Evolutionary conservation across 2,113 vertebrate genomes (phyloP).

Genomic region (Cardinalis cardinalis): DNA sequence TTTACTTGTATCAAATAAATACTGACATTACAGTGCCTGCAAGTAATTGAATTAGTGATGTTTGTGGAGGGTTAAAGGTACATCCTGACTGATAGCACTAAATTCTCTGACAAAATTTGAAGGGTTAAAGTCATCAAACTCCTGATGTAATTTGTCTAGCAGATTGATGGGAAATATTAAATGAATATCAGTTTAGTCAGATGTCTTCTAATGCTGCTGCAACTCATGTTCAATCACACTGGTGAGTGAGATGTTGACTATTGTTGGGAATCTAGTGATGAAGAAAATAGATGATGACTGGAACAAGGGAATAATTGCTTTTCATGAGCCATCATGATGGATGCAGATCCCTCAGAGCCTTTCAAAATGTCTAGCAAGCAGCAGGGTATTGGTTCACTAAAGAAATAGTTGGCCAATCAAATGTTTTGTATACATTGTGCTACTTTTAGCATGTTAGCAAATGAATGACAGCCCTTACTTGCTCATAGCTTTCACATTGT

Average conservation of each 20-base stretch:
- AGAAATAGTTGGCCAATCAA: background rate
- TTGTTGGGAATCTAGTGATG: background rate
- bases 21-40: background rate
- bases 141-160: background rate
- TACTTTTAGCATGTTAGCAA: background rate
- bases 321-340: background rate
- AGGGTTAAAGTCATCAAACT: background rate
- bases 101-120: background rate
- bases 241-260: background rate
- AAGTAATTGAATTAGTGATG: background rate
- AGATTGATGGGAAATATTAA: background rate
- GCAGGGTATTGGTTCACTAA: background rate
- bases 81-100: background rate
- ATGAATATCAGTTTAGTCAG: background rate
- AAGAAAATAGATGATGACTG: background rate
- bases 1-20: background rate
- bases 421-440: background rate
- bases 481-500: background rate
- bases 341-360: background rate
- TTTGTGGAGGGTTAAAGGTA: background rate
- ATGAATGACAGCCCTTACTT: slow-evolving; percentile 37
- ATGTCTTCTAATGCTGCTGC: background rate
- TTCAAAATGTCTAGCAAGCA: background rate
- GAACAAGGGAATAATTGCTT: background rate
- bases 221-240: background rate